Evolutionary conservation across 2,797 vertebrate genomes (phyloP).

Genomic region (Chiloscyllium punctatum): DNA sequence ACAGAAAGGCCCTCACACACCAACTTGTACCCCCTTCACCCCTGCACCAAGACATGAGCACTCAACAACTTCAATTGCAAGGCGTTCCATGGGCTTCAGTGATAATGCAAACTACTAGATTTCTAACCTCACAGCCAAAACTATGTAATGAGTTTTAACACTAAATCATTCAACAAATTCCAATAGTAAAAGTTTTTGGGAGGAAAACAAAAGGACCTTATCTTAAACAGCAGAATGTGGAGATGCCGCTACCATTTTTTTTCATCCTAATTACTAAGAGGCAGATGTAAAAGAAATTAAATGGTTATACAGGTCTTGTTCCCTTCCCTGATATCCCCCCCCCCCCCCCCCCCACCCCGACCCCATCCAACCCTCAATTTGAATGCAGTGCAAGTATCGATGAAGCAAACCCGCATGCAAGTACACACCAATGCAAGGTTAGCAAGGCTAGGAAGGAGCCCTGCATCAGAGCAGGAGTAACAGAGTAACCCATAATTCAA

Average conservation of each 20-base stretch:
- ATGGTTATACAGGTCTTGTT: slow-evolving; percentile 58
- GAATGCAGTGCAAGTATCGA: slow-evolving; percentile 32
- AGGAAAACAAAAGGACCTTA: slow-evolving; percentile 56
- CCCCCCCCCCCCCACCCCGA: too few species aligned
- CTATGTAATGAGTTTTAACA: slow-evolving; percentile 25
- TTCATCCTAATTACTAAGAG: slow-evolving; percentile 74
- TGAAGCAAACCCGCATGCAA: not conserved
- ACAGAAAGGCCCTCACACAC: too few species aligned
- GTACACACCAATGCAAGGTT: slow-evolving; percentile 6
- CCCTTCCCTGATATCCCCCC: slow-evolving; percentile 35
- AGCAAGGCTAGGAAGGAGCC: not conserved
- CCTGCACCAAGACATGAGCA: too few species aligned
- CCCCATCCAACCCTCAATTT: not conserved
- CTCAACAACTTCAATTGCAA: too few species aligned
- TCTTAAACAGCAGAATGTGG: slow-evolving; percentile 79
- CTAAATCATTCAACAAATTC: slow-evolving; percentile 42
- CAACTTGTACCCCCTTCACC: too few species aligned
- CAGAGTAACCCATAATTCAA: slow-evolving; percentile 21
- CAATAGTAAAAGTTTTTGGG: slow-evolving; percentile 66
- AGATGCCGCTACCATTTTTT: slow-evolving; percentile 75
- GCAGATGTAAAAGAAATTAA: slow-evolving; percentile 85
- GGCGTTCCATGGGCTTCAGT: too few species aligned
- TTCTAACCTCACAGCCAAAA: too few species aligned
- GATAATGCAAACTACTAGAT: too few species aligned
- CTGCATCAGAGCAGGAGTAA: not conserved